These are phyloP conservation scores for Platyura marginata DNA, from an alignment of 1,140 invertebrate species.

Conservation along the genomic window DNA sequence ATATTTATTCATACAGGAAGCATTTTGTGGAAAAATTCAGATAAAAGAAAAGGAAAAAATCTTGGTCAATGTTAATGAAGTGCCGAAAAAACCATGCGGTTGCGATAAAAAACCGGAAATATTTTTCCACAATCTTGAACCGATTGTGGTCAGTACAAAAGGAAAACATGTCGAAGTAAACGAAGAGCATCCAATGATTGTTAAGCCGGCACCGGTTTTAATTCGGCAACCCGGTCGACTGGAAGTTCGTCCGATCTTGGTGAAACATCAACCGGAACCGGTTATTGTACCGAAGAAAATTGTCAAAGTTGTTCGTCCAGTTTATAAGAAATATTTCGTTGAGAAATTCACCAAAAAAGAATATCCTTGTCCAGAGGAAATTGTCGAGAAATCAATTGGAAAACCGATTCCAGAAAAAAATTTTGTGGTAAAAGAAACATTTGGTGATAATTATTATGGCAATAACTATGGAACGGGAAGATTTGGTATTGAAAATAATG, in stretches of 20 bases:
- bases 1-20: too few species aligned
- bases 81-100: too few species aligned
- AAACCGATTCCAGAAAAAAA: too few species aligned
- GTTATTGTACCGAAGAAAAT: background rate
- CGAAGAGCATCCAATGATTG: background rate
- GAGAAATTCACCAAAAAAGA: background rate
- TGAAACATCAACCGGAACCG: background rate
- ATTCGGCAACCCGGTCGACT: background rate
- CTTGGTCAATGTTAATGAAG: too few species aligned
- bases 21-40: too few species aligned
- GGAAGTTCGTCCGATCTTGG: background rate
- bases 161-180: background rate
- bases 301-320: background rate
- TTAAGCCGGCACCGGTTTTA: background rate
- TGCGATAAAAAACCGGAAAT: background rate
- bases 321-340: background rate
- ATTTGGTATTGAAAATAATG: too few species aligned
- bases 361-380: background rate
- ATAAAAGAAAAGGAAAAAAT: too few species aligned
- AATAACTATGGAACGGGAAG: too few species aligned
- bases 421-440: too few species aligned
- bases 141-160: background rate
- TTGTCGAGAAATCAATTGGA: too few species aligned
- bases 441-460: too few species aligned
- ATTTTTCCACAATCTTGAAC: background rate